Base-by-base conservation (phyloP, 2,797 vertebrate genomes). In the Sebastes taczanowskii region DNA sequence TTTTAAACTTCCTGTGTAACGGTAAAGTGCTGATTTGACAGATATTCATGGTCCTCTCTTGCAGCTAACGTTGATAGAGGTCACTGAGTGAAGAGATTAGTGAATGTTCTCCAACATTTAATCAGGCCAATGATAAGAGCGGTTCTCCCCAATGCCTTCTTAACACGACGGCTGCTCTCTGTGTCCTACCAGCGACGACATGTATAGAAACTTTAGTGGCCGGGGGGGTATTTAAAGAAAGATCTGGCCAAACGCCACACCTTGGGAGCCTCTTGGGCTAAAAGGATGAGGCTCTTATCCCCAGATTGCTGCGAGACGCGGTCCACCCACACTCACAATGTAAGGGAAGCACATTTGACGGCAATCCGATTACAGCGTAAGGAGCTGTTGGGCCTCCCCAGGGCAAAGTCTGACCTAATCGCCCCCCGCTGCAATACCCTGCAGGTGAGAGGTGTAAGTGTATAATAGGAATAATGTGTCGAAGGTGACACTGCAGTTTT, bases 231-330 rank as follows among this genome's bases (percentile, higher is more conserved):
- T 88, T 92, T 90, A 87, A 90, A 94, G 88, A 87, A 62, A 9
- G 74, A 78, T 71, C 84, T 88, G 88, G 80, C 74, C 27, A 71
- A 84, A 58, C 7, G 80, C 85, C 86, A 87, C 82, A 88, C 71
- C 83, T 85, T 6, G 2, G 77, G 71, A 89, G 86, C 84, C 68
- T 88, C 83, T 80, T 49, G 69, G 61, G 84, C 87, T 92, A 85
- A 93, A 90, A 63, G 91, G 90, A 92, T 91, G 89, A 93, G 60
- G 80, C 73, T 86, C 88, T 93, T 88, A 94, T 91, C 87, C 72
- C 63, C 73, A 88, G 88, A 86, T 89, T 86, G 85, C 81, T 74
- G 76, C 55, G 78, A 76, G 74, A 80, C 38, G 4, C 22, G 20
- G 69, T 81, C 87, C 71, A 70, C 74, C 86, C 74, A 81, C 61